A percentile compares a stretch with the other conserved stretches of the same genome.
These are phyloP conservation scores for Valencia hispanica DNA, from an alignment of 2,797 vertebrate species.

Conservation along the genomic window DNA sequence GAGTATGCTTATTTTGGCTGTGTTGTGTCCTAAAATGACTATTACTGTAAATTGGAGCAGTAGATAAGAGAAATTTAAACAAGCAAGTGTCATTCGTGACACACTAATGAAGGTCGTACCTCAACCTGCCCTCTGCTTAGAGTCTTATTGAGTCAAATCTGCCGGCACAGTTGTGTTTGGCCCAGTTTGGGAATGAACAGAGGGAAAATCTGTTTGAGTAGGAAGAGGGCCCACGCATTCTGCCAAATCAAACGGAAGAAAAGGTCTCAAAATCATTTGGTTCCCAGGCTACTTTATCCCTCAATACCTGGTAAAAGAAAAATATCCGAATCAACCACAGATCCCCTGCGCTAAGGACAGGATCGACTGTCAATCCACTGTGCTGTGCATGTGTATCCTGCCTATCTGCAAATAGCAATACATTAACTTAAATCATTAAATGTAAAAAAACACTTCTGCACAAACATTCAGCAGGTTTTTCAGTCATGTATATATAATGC, in stretches of 20 bases:
- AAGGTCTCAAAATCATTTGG: background rate
- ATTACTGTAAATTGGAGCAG: background rate
- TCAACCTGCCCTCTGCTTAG: background rate
- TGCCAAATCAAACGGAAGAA: slow-evolving; percentile 18
- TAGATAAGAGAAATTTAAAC: background rate
- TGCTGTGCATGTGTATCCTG: background rate
- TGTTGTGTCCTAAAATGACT: background rate
- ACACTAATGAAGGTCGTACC: background rate
- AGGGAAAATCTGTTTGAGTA: slow-evolving; percentile 13
- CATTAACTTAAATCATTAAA: background rate
- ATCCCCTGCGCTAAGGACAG: background rate
- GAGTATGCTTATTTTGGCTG: background rate
- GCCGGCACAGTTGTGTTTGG: background rate
- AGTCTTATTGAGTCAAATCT: background rate
- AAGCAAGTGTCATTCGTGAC: background rate
- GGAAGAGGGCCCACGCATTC: background rate
- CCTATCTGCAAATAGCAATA: background rate
- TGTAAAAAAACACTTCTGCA: background rate
- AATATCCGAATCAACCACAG: background rate
- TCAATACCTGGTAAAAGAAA: background rate
- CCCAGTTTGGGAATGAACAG: background rate
- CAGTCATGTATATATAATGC: background rate
- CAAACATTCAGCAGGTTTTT: background rate
- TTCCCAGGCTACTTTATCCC: slow-evolving; percentile 17
- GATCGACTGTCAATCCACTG: background rate